Evolutionary conservation across 1,140 invertebrate genomes (phyloP).

Genomic region (Drosophila pachea): DNA sequence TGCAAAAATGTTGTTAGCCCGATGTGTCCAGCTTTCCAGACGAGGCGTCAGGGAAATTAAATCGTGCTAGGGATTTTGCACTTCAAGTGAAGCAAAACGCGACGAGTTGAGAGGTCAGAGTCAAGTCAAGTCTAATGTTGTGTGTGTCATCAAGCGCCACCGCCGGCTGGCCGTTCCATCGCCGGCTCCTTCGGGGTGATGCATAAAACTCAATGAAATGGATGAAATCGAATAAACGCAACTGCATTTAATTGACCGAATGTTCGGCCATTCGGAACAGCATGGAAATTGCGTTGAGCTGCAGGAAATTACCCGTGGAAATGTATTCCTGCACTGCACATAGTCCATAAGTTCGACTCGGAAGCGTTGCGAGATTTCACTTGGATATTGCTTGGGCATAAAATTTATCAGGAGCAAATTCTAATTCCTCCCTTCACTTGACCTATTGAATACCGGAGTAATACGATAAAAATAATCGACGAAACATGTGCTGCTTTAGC

Average conservation of each 20-base stretch:
- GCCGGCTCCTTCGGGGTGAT: neutral
- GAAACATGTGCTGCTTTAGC: too few species aligned
- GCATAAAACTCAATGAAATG: constrained; percentile 24
- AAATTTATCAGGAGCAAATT: neutral
- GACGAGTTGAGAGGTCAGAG: constrained; percentile 20
- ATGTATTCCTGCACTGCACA: constrained; percentile 2
- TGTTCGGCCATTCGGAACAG: constrained; percentile 17
- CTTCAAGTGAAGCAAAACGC: constrained; percentile 38
- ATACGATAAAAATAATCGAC: too few species aligned
- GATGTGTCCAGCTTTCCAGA: constrained; percentile 35
- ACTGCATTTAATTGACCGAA: constrained; percentile 39
- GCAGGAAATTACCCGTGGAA: constrained; percentile 23
- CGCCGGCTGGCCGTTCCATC: constrained; percentile 5
- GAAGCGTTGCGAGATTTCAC: neutral
- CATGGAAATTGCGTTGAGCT: constrained; percentile 17
- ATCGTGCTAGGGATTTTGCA: constrained; percentile 64
- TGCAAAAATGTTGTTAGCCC: constrained; percentile 48
- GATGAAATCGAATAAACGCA: constrained; percentile 25
- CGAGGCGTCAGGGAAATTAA: constrained; percentile 55
- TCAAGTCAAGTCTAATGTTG: neutral
- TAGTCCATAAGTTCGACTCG: neutral
- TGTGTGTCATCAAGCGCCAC: neutral
- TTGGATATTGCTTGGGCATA: neutral
- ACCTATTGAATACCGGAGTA: too few species aligned
- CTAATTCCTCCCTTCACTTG: too few species aligned